Evolutionary conservation across 2,888 invertebrate species (phyloP), one percentile per base, ranked within the genome.

Genomic region (Drosophila nr. perissopoda): DNA sequence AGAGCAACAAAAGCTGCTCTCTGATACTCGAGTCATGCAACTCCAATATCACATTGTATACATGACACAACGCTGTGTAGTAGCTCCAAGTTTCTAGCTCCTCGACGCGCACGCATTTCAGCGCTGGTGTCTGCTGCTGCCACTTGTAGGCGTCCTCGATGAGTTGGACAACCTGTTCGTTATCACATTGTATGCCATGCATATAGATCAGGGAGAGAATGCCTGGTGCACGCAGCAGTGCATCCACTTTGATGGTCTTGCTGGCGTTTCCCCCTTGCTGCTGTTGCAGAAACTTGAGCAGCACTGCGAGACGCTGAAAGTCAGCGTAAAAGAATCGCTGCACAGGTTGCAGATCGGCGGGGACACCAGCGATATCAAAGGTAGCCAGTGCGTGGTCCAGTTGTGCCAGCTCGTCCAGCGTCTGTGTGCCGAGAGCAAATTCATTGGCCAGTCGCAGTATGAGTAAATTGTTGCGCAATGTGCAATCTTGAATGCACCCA

Each of bases 371-470:
- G 3, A 83, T 33, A 62, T 88, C 77, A 45, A 91, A 92, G 10
- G 68, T 69, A 2, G 70, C 76, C 25, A 92, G 69, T 49, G 78
- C 76, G 42, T 85, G 83, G 1, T 82, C 78, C n/a, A 92, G 68
- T 45, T 91, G 78, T 0, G 89, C 90, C 31, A 92, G 60, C 33
- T 90, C 82, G 34, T 83, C 83, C 4, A 92, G 71, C 0, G 89
- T 73, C 57, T 91, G 89, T 4, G 78, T 58, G 8, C 86, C 82
- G 29, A 80, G 52, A 0, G 80, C 77, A 52, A 92, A 90, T 64
- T 92, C 92, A 63, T 91, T 85, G 29, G 91, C 91, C n/a, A 92
- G 65, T 51, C 91, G 91, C 2, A 92, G 73, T 53, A 92, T 85
- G 8, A 92, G 78, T 42, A 92, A 52, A 65, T 86, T 91, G 33